phyloP scores from a whole-genome alignment of 1,140 invertebrate genomes.

The Cecropterus lyciades region DNA sequence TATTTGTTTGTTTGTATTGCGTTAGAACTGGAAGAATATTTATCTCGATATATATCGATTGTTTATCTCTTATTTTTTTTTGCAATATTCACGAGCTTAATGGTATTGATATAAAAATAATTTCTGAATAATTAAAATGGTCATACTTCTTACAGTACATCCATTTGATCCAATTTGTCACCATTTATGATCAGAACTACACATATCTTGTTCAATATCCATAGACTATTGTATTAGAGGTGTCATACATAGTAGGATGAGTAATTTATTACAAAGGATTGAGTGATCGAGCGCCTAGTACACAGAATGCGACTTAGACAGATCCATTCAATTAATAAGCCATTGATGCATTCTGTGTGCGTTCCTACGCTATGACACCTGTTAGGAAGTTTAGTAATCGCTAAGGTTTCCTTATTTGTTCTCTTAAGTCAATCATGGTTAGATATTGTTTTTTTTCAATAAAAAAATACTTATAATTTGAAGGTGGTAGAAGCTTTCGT shows the following conservation, averaged over 20 bases:
- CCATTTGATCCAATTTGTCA: too few relatives aligned
- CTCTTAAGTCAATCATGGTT: not conserved
- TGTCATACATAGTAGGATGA: conserved; percentile 21
- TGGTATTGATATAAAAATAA: too few relatives aligned
- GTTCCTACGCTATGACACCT: conserved; percentile 22
- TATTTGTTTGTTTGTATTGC: too few relatives aligned
- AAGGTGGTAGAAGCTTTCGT: too few relatives aligned
- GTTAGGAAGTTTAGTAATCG: conserved; percentile 14
- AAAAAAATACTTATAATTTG: too few relatives aligned
- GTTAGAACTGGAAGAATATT: too few relatives aligned
- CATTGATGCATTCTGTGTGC: conserved; percentile 20
- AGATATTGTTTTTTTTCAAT: too few relatives aligned
- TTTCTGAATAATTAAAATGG: too few relatives aligned
- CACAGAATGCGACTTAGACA: conserved; percentile 21
- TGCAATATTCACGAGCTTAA: too few relatives aligned
- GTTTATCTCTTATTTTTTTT: too few relatives aligned
- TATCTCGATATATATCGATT: too few relatives aligned
- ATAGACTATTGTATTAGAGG: conserved; percentile 5
- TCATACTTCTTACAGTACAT: too few relatives aligned
- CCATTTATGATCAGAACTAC: not conserved
- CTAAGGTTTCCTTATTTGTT: not conserved
- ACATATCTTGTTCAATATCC: not conserved
- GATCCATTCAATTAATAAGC: conserved; percentile 24
- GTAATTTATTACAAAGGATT: conserved; percentile 34
- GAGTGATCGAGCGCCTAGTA: conserved; percentile 12